Conservation (phyloP, 1,140 invertebrate species). For the Eciton burchellii region DNA sequence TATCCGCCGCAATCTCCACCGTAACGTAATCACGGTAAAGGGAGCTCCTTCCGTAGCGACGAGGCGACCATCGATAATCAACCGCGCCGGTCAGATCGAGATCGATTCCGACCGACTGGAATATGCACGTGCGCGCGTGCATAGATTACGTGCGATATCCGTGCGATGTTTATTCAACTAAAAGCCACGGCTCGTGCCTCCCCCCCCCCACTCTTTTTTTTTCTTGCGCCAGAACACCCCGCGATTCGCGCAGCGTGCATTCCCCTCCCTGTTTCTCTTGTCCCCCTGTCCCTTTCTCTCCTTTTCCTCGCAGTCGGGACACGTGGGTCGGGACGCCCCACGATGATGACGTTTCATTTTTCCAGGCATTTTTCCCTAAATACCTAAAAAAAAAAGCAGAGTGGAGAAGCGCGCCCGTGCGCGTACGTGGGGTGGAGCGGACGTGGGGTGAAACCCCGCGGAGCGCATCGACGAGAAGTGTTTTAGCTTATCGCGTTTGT, state of each 20-base stretch:
- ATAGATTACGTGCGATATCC: conserved; percentile 60
- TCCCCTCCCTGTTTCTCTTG: conserved; percentile 7
- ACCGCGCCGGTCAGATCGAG: background rate
- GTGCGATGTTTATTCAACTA: conserved; percentile 79
- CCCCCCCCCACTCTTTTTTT: too few relatives aligned
- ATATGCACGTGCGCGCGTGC: conserved; percentile 14
- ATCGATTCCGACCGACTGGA: conserved; percentile 43
- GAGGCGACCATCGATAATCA: too few relatives aligned
- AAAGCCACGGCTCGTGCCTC: conserved; percentile 73
- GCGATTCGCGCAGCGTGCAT: conserved; percentile 7
- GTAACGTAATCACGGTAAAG: too few relatives aligned
- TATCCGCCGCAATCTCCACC: too few relatives aligned
- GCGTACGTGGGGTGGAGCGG: conserved; percentile 35
- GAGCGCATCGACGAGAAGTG: conserved; percentile 75
- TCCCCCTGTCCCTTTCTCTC: conserved; percentile 5
- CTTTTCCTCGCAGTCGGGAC: conserved; percentile 7
- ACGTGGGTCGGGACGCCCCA: conserved; percentile 30
- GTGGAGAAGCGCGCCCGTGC: background rate
- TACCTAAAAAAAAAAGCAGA: conserved; percentile 44
- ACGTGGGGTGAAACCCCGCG: conserved; percentile 63
- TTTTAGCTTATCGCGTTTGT: conserved; percentile 84
- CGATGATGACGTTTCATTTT: conserved; percentile 60
- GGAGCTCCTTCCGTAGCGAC: too few relatives aligned
- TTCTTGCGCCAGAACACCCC: conserved; percentile 10
- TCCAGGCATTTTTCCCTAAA: conserved; percentile 52